Evolutionary conservation across 2,113 vertebrate genomes (phyloP).

Genomic region (Mustelus asterias): DNA sequence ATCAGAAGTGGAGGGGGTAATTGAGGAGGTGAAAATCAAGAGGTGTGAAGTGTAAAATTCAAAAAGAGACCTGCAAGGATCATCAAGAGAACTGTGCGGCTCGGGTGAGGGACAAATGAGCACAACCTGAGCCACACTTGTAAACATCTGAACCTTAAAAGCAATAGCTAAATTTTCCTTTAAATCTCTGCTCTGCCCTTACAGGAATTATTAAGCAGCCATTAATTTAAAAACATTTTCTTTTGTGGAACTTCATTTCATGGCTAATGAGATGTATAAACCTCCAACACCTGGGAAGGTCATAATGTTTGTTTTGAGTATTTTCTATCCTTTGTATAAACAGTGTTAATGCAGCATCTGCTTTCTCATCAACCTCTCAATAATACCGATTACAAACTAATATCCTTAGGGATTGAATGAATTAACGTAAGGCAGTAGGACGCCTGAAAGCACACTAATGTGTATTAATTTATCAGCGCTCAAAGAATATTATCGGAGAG

Average conservation of each 20-base stretch:
- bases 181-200: neutral
- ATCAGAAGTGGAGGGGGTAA: neutral
- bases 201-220: neutral
- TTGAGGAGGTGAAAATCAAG: neutral
- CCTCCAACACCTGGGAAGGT: neutral
- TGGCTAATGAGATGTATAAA: neutral
- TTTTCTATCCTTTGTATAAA: neutral
- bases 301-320: neutral
- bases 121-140: too few relatives aligned
- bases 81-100: too few relatives aligned
- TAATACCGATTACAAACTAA: slow-evolving; percentile 23
- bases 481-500: neutral
- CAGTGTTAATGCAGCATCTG: slow-evolving; percentile 20
- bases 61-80: neutral
- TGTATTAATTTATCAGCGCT: slow-evolving; percentile 6
- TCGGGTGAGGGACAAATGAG: neutral
- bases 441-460: neutral
- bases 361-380: neutral
- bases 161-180: neutral
- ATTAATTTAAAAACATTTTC: neutral
- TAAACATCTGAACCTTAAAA: neutral
- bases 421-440: neutral
- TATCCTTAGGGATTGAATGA: neutral
- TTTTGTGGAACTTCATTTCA: slow-evolving; percentile 5
- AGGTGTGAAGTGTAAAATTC: neutral